Evolutionary conservation across 2,113 vertebrate species (phyloP), one percentile per base, ranked within the genome.

Genomic region (Columbina picui): DNA sequence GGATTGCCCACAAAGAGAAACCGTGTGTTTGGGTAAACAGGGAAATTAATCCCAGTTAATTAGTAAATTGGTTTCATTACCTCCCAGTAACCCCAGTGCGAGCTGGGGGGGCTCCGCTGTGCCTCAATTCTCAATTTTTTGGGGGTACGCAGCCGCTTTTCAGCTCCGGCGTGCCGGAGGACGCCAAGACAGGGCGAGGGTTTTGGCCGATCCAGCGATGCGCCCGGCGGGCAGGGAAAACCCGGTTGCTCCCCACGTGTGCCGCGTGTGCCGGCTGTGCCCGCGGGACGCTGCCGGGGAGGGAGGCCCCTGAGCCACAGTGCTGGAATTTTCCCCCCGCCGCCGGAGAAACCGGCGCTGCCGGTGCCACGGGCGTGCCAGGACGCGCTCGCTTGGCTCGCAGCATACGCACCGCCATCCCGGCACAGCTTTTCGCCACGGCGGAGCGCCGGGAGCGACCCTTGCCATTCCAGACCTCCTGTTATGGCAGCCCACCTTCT

Each of bases 1-100:
- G 68, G 30, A 39, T 25, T 26, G 56, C 85, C 12, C 2, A 16
- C 0, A 23, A 60, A 53, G 65, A 45, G 57, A 91, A 96, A 89
- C 88, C 39, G 86, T 87, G 39, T 47, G 49, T 69, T 56, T 78
- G 70, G 83, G 92, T 84, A 92, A 95, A 90, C 45, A 74, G 83
- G 67, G 86, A 78, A 95, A 91, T 95, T 94, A 94, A 94, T 91
- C 93, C 78, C 2, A 0, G 71, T 85, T 92, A 87, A 96, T 93
- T 87, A 93, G 65, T 47, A 60, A 92, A 93, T 96, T 93, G 78
- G 89, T 69, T 95, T 82, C 25, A 26, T 88, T 79, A 79, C 71
- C 80, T 85, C 67, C 38, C 1, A 14, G 39, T 92, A 90, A 92
- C 88, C 91, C 70, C 5, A 0, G 52, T 8, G 39, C 5, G 23